A percentile compares a stretch with the other conserved stretches of the same genome.
phyloP scores from a whole-genome alignment of 2,888 invertebrate genomes.

The Ptilodon capucinus region DNA sequence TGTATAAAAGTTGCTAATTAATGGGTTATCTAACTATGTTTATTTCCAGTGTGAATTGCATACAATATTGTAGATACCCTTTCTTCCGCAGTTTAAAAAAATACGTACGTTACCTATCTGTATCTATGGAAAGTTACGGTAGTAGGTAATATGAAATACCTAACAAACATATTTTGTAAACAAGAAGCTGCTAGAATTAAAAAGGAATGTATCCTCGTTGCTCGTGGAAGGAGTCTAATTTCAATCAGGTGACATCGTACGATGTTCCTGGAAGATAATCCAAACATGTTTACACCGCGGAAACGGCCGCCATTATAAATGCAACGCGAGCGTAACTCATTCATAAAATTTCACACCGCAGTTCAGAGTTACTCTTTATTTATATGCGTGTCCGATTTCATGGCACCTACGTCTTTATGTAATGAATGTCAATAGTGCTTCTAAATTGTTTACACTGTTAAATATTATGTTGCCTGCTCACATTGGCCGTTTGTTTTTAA shows the following conservation, averaged over 20 bases:
- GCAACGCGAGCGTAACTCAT: conserved; percentile 59
- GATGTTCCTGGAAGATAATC: conserved; percentile 22
- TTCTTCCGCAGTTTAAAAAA: too few relatives aligned
- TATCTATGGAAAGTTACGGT: too few relatives aligned
- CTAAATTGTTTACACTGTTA: conserved; percentile 8
- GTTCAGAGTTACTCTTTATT: conserved; percentile 47
- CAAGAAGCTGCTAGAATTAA: not conserved
- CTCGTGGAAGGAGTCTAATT: conserved; percentile 22
- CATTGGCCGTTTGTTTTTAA: not conserved
- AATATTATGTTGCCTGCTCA: not conserved
- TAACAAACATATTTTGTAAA: not conserved
- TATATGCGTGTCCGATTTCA: conserved; percentile 32
- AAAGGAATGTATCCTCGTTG: not conserved
- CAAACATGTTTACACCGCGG: conserved; percentile 34
- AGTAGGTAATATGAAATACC: too few relatives aligned
- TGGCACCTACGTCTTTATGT: conserved; percentile 13
- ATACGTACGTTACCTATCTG: too few relatives aligned
- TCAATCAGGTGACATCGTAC: conserved; percentile 28
- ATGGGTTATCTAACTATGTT: too few relatives aligned
- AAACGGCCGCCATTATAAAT: conserved; percentile 34
- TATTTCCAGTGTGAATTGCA: too few relatives aligned
- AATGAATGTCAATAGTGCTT: not conserved
- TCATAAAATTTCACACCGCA: conserved; percentile 53
- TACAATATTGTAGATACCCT: too few relatives aligned
- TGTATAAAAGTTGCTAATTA: too few relatives aligned